A percentile compares a stretch with the other conserved stretches of the same genome.
Conservation (phyloP, 1,140 invertebrate genomes). For the Anagrus nilaparvatae region DNA sequence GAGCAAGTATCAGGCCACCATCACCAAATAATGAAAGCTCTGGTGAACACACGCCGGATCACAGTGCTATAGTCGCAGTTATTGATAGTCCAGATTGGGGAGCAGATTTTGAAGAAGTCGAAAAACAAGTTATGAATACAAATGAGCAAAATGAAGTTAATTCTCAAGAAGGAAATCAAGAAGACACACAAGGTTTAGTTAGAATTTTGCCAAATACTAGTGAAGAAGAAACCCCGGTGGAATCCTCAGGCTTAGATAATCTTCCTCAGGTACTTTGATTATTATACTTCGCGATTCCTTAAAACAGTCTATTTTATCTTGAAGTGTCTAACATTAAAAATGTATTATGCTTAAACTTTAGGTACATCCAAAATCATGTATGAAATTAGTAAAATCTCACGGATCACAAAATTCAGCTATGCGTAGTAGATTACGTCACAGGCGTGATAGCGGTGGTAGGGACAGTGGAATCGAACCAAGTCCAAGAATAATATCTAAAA, state of each 20-base stretch:
- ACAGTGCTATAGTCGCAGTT: slow-evolving; percentile 38
- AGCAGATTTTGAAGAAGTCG: slow-evolving; percentile 30
- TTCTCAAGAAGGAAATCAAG: too few relatives aligned
- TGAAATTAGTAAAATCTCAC: slow-evolving; percentile 22
- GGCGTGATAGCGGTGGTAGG: slow-evolving; percentile 34
- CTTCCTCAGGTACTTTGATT: slow-evolving; percentile 36
- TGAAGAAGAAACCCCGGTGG: slow-evolving; percentile 31
- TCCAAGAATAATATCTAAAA: slow-evolving; percentile 37
- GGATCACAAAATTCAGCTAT: slow-evolving; percentile 14
- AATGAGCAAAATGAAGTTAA: too few relatives aligned
- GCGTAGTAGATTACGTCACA: slow-evolving; percentile 23
- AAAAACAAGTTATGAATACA: too few relatives aligned
- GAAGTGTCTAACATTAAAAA: too few relatives aligned
- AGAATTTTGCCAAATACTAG: slow-evolving; percentile 35
- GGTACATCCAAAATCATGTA: slow-evolving; percentile 23
- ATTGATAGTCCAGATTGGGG: slow-evolving; percentile 40
- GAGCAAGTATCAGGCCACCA: slow-evolving; percentile 9
- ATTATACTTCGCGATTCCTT: too few relatives aligned
- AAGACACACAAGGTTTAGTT: slow-evolving; percentile 30
- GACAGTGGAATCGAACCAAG: slow-evolving; percentile 42
- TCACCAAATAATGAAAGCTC: slow-evolving; percentile 24
- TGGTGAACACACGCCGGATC: slow-evolving; percentile 32
- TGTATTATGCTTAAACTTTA: too few relatives aligned
- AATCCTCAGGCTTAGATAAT: slow-evolving; percentile 21
- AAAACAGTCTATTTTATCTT: too few relatives aligned